Percentiles rank a stretch among this genome's conserved stretches.
Evolutionary conservation across 2,797 vertebrate species (phyloP).

Genomic region (Coregonus suidteri): DNA sequence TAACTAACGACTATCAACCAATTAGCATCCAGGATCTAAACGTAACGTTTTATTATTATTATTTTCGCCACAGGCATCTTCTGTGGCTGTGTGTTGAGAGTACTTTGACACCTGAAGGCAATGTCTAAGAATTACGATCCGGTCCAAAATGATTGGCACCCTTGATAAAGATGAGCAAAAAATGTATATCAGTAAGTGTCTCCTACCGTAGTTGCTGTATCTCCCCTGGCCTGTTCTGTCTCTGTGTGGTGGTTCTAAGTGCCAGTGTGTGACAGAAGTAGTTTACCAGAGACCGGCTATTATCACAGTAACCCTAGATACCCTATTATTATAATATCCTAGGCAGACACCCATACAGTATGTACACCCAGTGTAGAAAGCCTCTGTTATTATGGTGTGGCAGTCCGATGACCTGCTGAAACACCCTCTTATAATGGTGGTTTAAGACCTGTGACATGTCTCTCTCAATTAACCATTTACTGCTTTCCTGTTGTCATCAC

Average conservation of each 20-base stretch:
- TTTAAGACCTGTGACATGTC: neutral
- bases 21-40: neutral
- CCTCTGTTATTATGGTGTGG: conserved; percentile 36
- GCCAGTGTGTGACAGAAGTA: neutral
- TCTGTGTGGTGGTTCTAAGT: conserved; percentile 12
- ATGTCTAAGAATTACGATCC: neutral
- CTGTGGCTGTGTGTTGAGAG: neutral
- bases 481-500: neutral
- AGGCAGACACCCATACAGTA: neutral
- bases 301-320: conserved; percentile 32
- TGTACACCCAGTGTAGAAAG: neutral
- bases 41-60: neutral
- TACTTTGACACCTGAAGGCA: neutral
- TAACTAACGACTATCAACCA: neutral
- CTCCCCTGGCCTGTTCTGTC: neutral
- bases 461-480: neutral
- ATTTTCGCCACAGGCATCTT: neutral
- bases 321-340: conserved; percentile 25
- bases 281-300: conserved; percentile 34
- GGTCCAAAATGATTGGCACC: neutral
- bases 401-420: conserved; percentile 1
- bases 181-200: neutral
- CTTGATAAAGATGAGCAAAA: too few species aligned
- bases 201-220: neutral
- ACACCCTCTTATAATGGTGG: neutral